Evolutionary conservation across 2,888 invertebrate species (phyloP), one percentile per base, ranked within the genome.

Genomic region (Bombylius major): DNA sequence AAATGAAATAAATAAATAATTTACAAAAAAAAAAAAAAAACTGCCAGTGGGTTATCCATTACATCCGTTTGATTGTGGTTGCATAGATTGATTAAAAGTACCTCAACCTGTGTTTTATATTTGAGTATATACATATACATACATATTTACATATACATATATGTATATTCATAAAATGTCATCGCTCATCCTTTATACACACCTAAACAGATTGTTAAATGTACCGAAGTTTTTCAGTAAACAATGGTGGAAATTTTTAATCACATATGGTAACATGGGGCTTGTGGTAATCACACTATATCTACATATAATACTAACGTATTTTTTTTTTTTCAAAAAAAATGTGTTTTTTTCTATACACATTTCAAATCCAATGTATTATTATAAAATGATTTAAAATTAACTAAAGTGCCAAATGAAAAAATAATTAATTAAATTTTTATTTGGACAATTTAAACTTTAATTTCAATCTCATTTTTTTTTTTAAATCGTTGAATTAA

Each of bases 191-290:
- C 8, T 11, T 42, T 11, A 3, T 42, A 42, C 11, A 11, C 50
- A 51, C 47, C 51, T 55, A 47, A 55, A 55, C 50, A 47, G 55
- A 55, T 55, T 55, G 51, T 51, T 51, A 55, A 55, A 55, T 55
- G 51, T 55, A 48, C 55, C 42, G 39, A 51, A 55, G 47, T 55
- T 55, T 55, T 42, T 47, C 39, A 39, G 48, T 51, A 55, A 55
- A 55, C 55, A 55, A 55, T 55, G 51, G 51, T 51, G 45, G 46
- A 55, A 51, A 51, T 51, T 55, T 55, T 55, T 55, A 55, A 51
- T 55, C 51, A 51, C 51, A 47, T 47, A 23, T 3, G 55, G 55
- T 55, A 55, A 55, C 50, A 50, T 50, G 50, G 50, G 31, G 44
- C 14, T 32, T 33, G 12, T 36, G 23, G 46, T 8, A 11, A 23